These are phyloP conservation scores for Carpatolechia fugitivella DNA, from an alignment of 2,888 invertebrate genomes.

Conservation along the genomic window DNA sequence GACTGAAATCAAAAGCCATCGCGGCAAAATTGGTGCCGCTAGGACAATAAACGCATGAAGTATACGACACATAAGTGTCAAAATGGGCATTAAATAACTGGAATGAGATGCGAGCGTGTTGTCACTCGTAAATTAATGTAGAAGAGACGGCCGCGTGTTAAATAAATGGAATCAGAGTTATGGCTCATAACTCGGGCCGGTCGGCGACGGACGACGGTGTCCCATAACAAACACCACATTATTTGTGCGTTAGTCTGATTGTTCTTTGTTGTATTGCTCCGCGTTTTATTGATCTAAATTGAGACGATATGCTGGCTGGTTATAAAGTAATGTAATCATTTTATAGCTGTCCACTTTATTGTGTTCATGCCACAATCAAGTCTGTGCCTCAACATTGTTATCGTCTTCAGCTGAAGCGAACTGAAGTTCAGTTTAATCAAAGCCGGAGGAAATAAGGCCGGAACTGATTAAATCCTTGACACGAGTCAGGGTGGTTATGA, in stretches of 20 bases:
- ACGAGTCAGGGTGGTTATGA: conserved; percentile 49
- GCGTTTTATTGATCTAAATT: conserved; percentile 28
- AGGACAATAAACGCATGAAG: conserved; percentile 57
- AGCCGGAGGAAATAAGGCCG: conserved; percentile 1
- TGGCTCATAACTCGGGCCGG: conserved; percentile 63
- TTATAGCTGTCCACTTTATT: neutral
- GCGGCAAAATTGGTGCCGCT: conserved; percentile 57
- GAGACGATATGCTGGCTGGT: conserved; percentile 1
- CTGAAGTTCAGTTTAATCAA: conserved; percentile 9
- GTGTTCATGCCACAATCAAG: neutral
- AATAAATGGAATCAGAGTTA: conserved; percentile 75
- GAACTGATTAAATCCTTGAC: conserved; percentile 26
- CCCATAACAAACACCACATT: conserved; percentile 54
- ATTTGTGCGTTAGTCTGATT: conserved; percentile 30
- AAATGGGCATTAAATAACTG: conserved; percentile 70
- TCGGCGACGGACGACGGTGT: conserved; percentile 46
- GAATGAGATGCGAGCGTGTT: conserved; percentile 65
- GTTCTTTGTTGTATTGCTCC: conserved; percentile 27
- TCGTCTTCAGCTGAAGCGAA: neutral
- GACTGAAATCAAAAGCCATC: conserved; percentile 52
- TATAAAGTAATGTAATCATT: neutral
- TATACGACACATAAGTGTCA: conserved; percentile 69
- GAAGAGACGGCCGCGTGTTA: conserved; percentile 57
- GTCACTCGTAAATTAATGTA: conserved; percentile 74
- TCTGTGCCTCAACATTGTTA: neutral